Percentiles rank a stretch among this genome's conserved stretches.
Evolutionary conservation across 2,888 invertebrate genomes (phyloP).

Genomic region (Ligdia adustata): DNA sequence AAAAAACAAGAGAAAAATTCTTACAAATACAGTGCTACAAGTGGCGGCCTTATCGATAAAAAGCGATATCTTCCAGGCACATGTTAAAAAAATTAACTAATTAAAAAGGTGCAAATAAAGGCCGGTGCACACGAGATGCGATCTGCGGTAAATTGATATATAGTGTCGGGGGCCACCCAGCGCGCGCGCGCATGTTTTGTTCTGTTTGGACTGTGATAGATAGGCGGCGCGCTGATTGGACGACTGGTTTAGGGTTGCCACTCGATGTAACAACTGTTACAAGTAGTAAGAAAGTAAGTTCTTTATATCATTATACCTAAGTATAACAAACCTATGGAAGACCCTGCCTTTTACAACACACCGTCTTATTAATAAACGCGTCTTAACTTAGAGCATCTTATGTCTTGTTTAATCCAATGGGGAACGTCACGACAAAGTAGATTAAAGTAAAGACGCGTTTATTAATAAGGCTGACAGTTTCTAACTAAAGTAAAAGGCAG

Average conservation of each 20-base stretch:
- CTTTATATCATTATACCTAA: neutral
- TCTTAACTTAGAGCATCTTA: neutral
- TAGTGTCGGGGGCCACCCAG: constrained; percentile 70
- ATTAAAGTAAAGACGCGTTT: neutral
- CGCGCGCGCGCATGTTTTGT: constrained; percentile 51
- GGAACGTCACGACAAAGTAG: neutral
- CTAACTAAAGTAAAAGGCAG: too few species aligned
- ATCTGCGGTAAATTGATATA: constrained; percentile 73
- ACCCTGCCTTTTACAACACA: too few species aligned
- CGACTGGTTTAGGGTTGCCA: constrained; percentile 54
- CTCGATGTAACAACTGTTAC: neutral
- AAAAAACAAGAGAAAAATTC: too few species aligned
- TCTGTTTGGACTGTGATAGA: constrained; percentile 64
- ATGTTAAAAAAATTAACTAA: too few species aligned
- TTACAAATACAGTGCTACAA: too few species aligned
- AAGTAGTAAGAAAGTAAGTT: neutral
- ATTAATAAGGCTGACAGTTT: too few species aligned
- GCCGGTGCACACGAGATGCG: constrained; percentile 43
- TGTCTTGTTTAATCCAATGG: neutral
- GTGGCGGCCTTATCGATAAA: too few species aligned
- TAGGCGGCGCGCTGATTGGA: constrained; percentile 63
- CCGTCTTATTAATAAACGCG: too few species aligned
- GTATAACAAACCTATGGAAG: too few species aligned
- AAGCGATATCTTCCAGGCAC: too few species aligned
- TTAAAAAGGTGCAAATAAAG: constrained; percentile 18